These are phyloP conservation scores for Enteromius mattozi DNA, from an alignment of 2,797 vertebrate species.

Conservation along the genomic window DNA sequence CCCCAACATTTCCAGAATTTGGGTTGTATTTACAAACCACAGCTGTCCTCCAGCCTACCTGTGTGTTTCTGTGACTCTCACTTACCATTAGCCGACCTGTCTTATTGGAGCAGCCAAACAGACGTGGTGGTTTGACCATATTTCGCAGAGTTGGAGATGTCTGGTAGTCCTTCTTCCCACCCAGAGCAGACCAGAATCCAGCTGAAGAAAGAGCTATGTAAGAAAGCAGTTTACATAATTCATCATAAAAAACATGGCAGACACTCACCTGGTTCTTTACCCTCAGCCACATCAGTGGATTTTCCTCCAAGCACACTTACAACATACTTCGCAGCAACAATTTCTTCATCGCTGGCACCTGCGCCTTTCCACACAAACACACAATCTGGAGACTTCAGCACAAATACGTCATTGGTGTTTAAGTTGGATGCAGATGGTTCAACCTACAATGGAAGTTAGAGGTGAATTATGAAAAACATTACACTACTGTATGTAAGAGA, in stretches of 20 bases:
- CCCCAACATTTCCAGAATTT: too few species aligned
- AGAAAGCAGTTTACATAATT: background rate
- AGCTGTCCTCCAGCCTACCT: constrained; percentile 1
- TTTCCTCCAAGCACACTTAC: constrained; percentile 68
- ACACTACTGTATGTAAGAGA: too few species aligned
- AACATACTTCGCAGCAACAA: constrained; percentile 69
- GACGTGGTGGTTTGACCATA: constrained; percentile 65
- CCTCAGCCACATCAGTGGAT: constrained; percentile 69
- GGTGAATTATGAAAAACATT: background rate
- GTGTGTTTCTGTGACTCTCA: background rate
- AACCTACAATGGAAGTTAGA: constrained; percentile 68
- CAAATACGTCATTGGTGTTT: constrained; percentile 82
- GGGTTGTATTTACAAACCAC: background rate
- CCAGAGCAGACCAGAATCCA: constrained; percentile 77
- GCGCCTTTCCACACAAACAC: constrained; percentile 74
- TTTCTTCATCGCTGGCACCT: constrained; percentile 72
- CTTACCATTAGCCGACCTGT: constrained; percentile 75
- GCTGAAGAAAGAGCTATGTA: constrained; percentile 58
- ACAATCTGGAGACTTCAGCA: constrained; percentile 70
- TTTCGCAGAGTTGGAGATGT: constrained; percentile 70
- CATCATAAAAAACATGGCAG: background rate
- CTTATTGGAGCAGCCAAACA: constrained; percentile 82
- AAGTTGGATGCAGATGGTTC: constrained; percentile 67
- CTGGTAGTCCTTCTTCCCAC: constrained; percentile 79
- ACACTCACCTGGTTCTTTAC: constrained; percentile 73